Conservation (phyloP, 2,797 vertebrate species). For the Petrocephalus schoutedeni region DNA sequence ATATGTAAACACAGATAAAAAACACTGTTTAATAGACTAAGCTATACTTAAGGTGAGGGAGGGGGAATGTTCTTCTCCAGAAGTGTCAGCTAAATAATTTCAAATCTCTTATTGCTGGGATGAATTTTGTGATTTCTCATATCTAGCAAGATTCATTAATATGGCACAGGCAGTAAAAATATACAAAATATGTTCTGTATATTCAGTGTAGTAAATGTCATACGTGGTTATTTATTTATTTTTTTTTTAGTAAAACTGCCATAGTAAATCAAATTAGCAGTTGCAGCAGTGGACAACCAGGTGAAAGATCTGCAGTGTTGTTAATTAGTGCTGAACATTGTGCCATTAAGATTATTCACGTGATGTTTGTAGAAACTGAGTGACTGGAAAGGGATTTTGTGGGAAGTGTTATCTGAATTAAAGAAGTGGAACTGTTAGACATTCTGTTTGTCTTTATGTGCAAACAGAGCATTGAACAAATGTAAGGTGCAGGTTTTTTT, state of each 20-base stretch:
- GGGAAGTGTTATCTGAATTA: neutral
- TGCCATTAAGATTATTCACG: neutral
- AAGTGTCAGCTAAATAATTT: neutral
- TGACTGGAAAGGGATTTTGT: neutral
- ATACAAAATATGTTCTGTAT: neutral
- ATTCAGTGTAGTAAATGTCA: neutral
- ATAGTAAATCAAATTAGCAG: neutral
- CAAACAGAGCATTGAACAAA: neutral
- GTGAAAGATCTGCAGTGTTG: neutral
- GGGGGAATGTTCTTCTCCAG: neutral
- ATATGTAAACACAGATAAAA: neutral
- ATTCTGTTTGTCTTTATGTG: neutral
- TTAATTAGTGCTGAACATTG: neutral
- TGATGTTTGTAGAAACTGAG: neutral
- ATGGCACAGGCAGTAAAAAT: neutral
- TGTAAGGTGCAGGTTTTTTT: neutral
- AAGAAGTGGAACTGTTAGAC: neutral
- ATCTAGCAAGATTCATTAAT: neutral
- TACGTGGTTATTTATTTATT: no score
- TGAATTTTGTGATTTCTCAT: neutral
- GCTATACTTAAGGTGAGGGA: neutral
- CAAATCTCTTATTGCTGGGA: neutral
- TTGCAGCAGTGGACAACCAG: neutral
- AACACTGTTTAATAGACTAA: neutral
- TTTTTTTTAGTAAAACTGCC: neutral